Evolutionary conservation across 2,888 invertebrate species (phyloP).

Genomic region (Stenchaetothrips biformis): DNA sequence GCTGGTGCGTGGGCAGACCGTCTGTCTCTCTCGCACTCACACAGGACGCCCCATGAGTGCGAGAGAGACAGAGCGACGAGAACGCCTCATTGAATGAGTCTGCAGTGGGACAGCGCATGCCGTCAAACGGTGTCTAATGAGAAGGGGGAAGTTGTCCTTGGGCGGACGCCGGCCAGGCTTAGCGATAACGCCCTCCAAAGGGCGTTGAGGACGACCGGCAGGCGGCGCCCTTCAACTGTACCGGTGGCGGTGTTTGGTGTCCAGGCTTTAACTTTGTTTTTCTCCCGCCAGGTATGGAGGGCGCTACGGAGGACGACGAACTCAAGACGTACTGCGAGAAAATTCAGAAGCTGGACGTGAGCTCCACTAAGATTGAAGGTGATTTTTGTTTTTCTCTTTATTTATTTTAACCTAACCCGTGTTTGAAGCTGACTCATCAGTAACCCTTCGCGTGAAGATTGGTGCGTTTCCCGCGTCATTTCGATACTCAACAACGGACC

Average conservation of each 20-base stretch:
- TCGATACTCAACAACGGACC: background rate
- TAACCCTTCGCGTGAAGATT: background rate
- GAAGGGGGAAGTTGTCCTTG: too few relatives aligned
- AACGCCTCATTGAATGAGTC: too few relatives aligned
- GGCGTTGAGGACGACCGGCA: background rate
- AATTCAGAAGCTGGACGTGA: slow-evolving; percentile 5
- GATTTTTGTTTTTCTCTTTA: background rate
- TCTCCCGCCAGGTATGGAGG: background rate
- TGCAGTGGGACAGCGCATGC: too few relatives aligned
- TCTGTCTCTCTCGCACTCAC: too few relatives aligned
- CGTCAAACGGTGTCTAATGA: too few relatives aligned
- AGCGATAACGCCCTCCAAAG: too few relatives aligned
- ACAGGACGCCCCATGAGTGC: too few relatives aligned
- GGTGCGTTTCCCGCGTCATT: background rate
- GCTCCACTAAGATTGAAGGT: background rate
- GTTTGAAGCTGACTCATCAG: too few relatives aligned
- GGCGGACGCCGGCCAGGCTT: too few relatives aligned
- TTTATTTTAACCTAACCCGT: background rate
- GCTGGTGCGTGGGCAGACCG: background rate
- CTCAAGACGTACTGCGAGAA: slow-evolving; percentile 18
- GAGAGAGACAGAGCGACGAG: too few relatives aligned
- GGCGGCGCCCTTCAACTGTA: background rate
- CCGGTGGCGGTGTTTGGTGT: background rate
- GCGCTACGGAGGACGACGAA: slow-evolving; percentile 5
- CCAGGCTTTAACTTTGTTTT: background rate